Base-by-base conservation (phyloP, 2,888 invertebrate genomes). In the Melanargia galathea region DNA sequence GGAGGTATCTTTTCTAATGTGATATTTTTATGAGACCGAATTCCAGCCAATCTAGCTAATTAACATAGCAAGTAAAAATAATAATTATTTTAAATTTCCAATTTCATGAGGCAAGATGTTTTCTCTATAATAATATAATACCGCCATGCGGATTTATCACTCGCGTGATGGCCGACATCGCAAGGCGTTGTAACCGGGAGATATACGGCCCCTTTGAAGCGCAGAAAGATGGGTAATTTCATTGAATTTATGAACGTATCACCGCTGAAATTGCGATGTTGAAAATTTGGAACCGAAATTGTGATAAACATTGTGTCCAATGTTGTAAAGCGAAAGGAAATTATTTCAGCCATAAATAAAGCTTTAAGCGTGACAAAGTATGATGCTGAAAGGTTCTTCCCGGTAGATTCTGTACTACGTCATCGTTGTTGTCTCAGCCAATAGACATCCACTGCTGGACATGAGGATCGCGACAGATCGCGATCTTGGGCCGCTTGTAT, bases 181-280 rank as follows among this genome's bases (percentile, higher is more conserved):
- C 82, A 82, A 84, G 82, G 80, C 81, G 83, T 82, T 84, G 87
- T 86, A 87, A 83, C 82, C 75, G 77, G 76, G 75, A 85, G 84
- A 90, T 88, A 89, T 89, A 90, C 87, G 82, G 82, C 83, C 87
- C 82, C 84, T 87, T 88, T 87, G 90, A 88, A 88, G 83, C 86
- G 80, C 82, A 84, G 86, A 90, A 88, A 87, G 85, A 90, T 89
- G 86, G 87, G 87, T 88, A 87, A 90, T 90, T 89, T 88, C 86
- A 87, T 83, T 82, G 87, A 86, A 90, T 89, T 89, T 90, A 90
- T 90, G 87, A 83, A 83, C 84, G 86, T 86, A 87, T 86, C 86
- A 84, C 79, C 80, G 80, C 75, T 77, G 81, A 83, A 83, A 87
- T 83, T 82, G 82, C 82, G 77, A 82, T 75, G 77, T 80, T 82